These are phyloP conservation scores for Vanessa tameamea DNA, from an alignment of 1,140 invertebrate species.

Conservation along the genomic window DNA sequence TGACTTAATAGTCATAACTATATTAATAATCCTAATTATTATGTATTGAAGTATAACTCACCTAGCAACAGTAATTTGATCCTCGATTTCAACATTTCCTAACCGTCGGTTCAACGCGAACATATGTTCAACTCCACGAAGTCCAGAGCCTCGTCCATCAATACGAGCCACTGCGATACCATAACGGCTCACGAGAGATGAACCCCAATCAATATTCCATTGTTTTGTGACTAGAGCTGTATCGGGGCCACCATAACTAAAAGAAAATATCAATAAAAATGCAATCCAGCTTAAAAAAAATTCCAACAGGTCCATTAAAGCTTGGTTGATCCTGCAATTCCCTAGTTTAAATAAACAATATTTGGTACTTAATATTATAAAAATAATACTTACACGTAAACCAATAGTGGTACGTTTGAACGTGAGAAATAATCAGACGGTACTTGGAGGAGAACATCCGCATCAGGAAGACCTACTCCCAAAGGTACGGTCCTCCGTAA, in stretches of 20 bases:
- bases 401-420: slow-evolving; percentile 90
- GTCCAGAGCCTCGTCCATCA: slow-evolving; percentile 93
- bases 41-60: slow-evolving; percentile 43
- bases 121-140: slow-evolving; percentile 90
- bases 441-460: slow-evolving; percentile 86
- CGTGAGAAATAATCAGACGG: slow-evolving; percentile 86
- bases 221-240: slow-evolving; percentile 86
- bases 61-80: slow-evolving; percentile 85
- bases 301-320: no score
- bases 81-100: slow-evolving; percentile 93
- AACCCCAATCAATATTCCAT: slow-evolving; percentile 76
- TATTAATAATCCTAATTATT: no score
- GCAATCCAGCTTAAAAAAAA: no score
- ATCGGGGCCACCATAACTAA: slow-evolving; percentile 91
- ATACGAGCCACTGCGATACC: slow-evolving; percentile 93
- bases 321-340: no score
- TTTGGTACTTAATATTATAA: not conserved
- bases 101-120: slow-evolving; percentile 91
- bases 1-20: no score
- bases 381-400: slow-evolving; percentile 86
- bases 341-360: not conserved
- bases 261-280: slow-evolving; percentile 16
- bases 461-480: slow-evolving; percentile 81
- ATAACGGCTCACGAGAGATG: slow-evolving; percentile 90
- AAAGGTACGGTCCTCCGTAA: slow-evolving; percentile 83